These are phyloP conservation scores for Agelaius phoeniceus DNA, from an alignment of 2,113 vertebrate species.

Conservation along the genomic window DNA sequence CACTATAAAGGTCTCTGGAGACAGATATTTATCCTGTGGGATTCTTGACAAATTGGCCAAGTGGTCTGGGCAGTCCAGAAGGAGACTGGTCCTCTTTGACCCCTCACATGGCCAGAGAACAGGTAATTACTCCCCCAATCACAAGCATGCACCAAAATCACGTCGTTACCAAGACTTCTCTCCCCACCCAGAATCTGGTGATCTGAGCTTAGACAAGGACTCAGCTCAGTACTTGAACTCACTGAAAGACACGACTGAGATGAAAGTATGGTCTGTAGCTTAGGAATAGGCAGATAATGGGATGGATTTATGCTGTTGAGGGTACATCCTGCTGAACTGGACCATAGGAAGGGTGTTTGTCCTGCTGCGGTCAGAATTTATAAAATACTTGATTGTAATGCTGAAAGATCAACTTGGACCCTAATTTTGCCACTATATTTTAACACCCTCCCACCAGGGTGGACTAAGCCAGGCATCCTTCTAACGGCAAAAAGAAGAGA, in stretches of 20 bases:
- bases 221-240: not conserved
- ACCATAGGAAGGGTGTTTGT: not conserved
- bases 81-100: conserved; percentile 57
- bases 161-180: not conserved
- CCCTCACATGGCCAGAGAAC: conserved; percentile 21
- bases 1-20: conserved; percentile 73
- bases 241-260: not conserved
- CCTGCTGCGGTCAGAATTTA: not conserved
- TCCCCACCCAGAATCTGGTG: not conserved
- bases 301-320: not conserved
- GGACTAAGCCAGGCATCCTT: not conserved
- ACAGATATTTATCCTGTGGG: conserved; percentile 73
- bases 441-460: not conserved
- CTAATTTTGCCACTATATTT: not conserved
- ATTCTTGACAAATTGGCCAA: conserved; percentile 74
- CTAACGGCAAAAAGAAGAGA: not conserved
- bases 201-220: not conserved
- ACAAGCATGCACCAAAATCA: not conserved
- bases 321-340: not conserved
- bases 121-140: conserved; percentile 24
- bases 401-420: not conserved
- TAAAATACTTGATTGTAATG: not conserved
- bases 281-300: not conserved
- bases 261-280: not conserved
- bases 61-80: conserved; percentile 22